Percentiles rank a stretch among this genome's conserved stretches.
Conservation (phyloP, 1,140 invertebrate species). For the Heliconius melpomene region DNA sequence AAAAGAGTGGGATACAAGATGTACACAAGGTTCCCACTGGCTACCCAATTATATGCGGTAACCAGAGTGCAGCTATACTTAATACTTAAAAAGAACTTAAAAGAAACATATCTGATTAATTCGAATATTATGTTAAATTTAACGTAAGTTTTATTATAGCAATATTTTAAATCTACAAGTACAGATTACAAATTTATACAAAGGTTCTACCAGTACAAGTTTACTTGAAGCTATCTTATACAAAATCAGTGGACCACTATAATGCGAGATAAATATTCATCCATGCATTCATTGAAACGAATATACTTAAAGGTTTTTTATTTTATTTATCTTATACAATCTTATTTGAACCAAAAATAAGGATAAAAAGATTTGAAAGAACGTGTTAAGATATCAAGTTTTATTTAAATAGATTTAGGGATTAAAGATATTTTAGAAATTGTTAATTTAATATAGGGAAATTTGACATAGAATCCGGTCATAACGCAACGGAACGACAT, state of each 20-base stretch:
- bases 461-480: too few species aligned
- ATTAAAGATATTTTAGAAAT: too few species aligned
- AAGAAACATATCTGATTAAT: too few species aligned
- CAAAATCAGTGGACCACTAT: background rate
- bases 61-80: background rate
- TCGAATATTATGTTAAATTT: background rate
- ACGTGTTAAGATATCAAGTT: too few species aligned
- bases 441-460: too few species aligned
- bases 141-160: background rate
- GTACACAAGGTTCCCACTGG: too few species aligned
- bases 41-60: background rate
- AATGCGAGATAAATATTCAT: conserved; percentile 13
- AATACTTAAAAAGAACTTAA: background rate
- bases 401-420: too few species aligned
- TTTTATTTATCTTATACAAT: background rate
- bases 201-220: background rate
- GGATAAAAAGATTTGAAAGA: too few species aligned
- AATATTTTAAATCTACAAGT: background rate
- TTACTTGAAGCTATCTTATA: background rate
- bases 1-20: too few species aligned
- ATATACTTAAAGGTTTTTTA: background rate
- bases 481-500: too few species aligned
- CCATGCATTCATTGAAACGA: conserved; percentile 1
- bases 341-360: background rate
- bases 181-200: background rate